Evolutionary conservation across 2,797 vertebrate species (phyloP).

Genomic region (Eospalax fontanierii): DNA sequence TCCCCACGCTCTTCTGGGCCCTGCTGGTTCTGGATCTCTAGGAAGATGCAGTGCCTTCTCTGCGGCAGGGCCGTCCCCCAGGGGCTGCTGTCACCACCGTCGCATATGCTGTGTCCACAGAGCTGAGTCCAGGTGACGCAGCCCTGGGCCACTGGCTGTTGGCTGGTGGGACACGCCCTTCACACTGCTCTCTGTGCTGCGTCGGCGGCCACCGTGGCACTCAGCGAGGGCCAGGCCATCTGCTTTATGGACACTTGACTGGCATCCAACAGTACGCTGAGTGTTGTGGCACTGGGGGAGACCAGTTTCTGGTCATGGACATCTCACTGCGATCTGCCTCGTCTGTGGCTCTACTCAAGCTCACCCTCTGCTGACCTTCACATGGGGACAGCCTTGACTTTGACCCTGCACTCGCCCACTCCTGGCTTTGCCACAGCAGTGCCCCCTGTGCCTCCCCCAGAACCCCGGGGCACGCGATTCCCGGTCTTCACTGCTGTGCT

Average conservation of each 20-base stretch:
- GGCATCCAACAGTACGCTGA: constrained; percentile 91
- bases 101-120: constrained; percentile 91
- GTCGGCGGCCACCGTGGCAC: constrained; percentile 89
- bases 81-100: constrained; percentile 88
- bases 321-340: constrained; percentile 93
- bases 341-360: constrained; percentile 83
- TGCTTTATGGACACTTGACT: constrained; percentile 92
- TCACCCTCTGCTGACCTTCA: constrained; percentile 89
- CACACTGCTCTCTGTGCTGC: constrained; percentile 90
- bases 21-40: neutral
- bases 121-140: constrained; percentile 90
- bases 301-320: constrained; percentile 90
- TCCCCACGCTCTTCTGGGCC: fast-evolving
- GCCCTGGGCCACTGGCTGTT: constrained; percentile 93
- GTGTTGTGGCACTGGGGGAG: constrained; percentile 93
- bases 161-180: constrained; percentile 91
- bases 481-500: constrained; percentile 90
- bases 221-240: constrained; percentile 87
- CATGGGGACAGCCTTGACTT: constrained; percentile 91
- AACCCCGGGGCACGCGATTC: constrained; percentile 87
- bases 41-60: neutral
- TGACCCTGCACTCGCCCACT: constrained; percentile 90
- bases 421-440: constrained; percentile 89
- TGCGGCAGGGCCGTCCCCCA: fast-evolving
- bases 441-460: constrained; percentile 91